A percentile compares a stretch with the other conserved stretches of the same genome.
Conservation (phyloP, 1,140 invertebrate species). For the Anthonomus grandis region DNA sequence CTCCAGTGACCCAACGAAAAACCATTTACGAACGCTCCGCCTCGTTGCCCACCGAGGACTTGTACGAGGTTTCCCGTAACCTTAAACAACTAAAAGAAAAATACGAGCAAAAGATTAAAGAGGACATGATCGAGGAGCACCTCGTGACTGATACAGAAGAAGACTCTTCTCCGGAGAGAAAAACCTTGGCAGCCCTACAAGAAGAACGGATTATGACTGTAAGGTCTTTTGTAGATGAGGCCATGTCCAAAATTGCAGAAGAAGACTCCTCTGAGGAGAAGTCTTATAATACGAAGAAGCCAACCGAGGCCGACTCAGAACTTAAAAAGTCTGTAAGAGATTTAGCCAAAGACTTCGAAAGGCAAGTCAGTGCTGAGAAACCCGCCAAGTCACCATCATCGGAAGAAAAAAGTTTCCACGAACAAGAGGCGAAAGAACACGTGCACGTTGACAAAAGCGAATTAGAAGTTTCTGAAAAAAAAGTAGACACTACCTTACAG, state of each 20-base stretch:
- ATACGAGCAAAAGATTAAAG: conserved; percentile 53
- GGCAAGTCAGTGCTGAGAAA: conserved; percentile 14
- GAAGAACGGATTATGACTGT: conserved; percentile 21
- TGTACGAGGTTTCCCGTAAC: conserved; percentile 45
- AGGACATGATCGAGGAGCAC: conserved; percentile 53
- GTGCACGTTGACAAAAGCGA: conserved; percentile 55
- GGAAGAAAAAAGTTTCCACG: no score
- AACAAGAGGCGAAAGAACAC: no score
- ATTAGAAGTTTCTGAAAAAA: conserved; percentile 52
- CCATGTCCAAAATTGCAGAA: conserved; percentile 10
- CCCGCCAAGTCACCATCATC: no score
- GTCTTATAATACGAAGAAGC: conserved; percentile 1
- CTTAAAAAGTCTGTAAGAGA: conserved; percentile 28
- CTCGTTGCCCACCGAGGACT: conserved; percentile 50
- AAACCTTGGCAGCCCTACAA: conserved; percentile 32
- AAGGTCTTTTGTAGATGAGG: conserved; percentile 12
- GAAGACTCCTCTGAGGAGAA: conserved; percentile 2
- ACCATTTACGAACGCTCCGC: conserved; percentile 51
- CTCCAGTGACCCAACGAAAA: conserved; percentile 42
- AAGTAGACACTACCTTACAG: conserved; percentile 45
- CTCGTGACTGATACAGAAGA: conserved; percentile 51
- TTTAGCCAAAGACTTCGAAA: conserved; percentile 32
- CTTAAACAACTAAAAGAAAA: conserved; percentile 49
- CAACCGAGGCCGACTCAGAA: not conserved
- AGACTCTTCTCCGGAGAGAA: conserved; percentile 53